Evolutionary conservation across 2,888 invertebrate species (phyloP).

Genomic region (Caradrina kadenii): DNA sequence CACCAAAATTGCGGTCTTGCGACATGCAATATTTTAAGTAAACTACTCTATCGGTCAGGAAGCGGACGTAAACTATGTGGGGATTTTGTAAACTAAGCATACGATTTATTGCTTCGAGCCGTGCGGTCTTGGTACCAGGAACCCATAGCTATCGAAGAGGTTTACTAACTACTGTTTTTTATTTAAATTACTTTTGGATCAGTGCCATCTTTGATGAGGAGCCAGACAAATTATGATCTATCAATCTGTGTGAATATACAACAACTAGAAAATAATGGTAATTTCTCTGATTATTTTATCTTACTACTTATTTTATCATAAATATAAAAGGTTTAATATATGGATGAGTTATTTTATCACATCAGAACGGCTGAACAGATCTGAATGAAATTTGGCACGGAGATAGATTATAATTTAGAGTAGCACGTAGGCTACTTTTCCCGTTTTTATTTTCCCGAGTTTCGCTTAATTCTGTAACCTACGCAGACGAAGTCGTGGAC

Average conservation of each 20-base stretch:
- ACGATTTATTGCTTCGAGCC: constrained; percentile 42
- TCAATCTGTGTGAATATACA: background rate
- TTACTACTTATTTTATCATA: too few relatives aligned
- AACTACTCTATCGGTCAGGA: constrained; percentile 49
- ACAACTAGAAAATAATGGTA: background rate
- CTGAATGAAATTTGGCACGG: too few relatives aligned
- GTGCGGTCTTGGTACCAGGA: constrained; percentile 49
- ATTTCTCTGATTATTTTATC: background rate
- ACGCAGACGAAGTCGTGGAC: too few relatives aligned
- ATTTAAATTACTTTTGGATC: constrained; percentile 24
- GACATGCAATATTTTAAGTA: constrained; percentile 52
- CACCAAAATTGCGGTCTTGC: constrained; percentile 45
- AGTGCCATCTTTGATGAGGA: constrained; percentile 14
- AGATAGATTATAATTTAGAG: too few relatives aligned
- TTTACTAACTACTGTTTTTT: constrained; percentile 9
- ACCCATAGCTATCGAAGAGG: constrained; percentile 27
- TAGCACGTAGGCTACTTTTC: too few relatives aligned
- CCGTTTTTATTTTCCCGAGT: too few relatives aligned
- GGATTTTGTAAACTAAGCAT: constrained; percentile 49
- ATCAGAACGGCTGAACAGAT: too few relatives aligned
- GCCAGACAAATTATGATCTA: background rate
- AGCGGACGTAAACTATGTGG: constrained; percentile 46
- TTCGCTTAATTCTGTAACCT: too few relatives aligned
- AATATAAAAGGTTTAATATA: too few relatives aligned
- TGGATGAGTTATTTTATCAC: background rate